A percentile compares a stretch with the other conserved stretches of the same genome.
phyloP scores from a whole-genome alignment of 2,797 vertebrate species.

The Melanotaenia parkinsoni region DNA sequence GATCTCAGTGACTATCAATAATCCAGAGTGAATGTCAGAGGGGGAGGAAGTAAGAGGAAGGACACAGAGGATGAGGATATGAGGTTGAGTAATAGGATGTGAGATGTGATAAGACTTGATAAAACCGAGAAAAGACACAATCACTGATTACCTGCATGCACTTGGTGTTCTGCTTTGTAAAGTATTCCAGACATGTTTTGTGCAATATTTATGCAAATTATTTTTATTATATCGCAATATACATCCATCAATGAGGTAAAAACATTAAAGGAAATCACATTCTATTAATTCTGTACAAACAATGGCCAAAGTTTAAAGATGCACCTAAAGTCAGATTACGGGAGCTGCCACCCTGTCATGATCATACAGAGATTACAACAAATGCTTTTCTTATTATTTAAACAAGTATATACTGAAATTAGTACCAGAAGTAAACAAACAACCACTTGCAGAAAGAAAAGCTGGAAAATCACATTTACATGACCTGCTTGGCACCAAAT shows the following conservation, averaged over 20 bases:
- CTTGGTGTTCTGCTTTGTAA: neutral
- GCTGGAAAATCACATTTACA: neutral
- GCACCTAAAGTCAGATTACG: neutral
- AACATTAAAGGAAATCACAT: neutral
- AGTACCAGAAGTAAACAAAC: neutral
- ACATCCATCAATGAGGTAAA: neutral
- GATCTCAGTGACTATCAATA: slow-evolving; percentile 64
- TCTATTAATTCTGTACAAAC: neutral
- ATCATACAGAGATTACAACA: neutral
- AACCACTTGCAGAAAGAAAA: neutral
- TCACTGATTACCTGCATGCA: slow-evolving; percentile 2
- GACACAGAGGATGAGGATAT: slow-evolving; percentile 17
- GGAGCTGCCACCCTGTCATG: neutral
- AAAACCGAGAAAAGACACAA: slow-evolving; percentile 24
- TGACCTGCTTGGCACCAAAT: neutral
- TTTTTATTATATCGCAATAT: neutral
- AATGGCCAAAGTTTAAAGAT: neutral
- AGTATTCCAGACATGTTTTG: neutral
- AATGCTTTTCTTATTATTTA: neutral
- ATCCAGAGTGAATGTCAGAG: slow-evolving; percentile 57
- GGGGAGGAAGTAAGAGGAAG: slow-evolving; percentile 19
- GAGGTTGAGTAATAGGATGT: slow-evolving; percentile 32
- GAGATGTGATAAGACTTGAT: slow-evolving; percentile 34
- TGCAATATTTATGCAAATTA: neutral
- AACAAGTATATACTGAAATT: neutral